Conservation (phyloP, 2,113 vertebrate genomes). For the Triplophysa tibetana region DNA sequence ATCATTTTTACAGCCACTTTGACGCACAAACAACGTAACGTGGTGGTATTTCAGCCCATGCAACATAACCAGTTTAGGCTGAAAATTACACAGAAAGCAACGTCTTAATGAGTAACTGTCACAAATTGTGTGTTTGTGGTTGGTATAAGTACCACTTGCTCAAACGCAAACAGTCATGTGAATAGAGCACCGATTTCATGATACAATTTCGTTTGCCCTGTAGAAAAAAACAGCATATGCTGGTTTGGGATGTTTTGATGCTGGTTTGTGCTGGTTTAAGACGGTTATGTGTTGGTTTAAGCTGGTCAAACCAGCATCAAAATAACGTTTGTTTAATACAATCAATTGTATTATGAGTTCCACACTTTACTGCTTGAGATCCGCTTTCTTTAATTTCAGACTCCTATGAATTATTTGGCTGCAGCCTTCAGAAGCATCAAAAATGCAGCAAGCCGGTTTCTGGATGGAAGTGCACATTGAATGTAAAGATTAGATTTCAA, state of each 20-base stretch:
- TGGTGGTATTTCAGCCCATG: slow-evolving; percentile 2
- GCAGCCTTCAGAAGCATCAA: slow-evolving; percentile 74
- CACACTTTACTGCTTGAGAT: slow-evolving; percentile 55
- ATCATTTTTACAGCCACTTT: slow-evolving; percentile 1
- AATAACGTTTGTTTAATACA: slow-evolving; percentile 59
- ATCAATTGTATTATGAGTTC: slow-evolving; percentile 66
- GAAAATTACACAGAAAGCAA: slow-evolving; percentile 8
- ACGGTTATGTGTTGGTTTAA: too few relatives aligned
- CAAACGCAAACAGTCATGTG: neutral
- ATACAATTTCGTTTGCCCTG: neutral
- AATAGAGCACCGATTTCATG: neutral
- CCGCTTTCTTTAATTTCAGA: slow-evolving; percentile 63
- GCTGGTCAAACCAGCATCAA: too few relatives aligned
- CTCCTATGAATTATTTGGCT: slow-evolving; percentile 75
- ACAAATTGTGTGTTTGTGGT: neutral
- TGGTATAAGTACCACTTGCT: neutral
- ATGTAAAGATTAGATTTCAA: slow-evolving; percentile 71
- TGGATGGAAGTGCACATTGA: slow-evolving; percentile 69
- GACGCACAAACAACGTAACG: slow-evolving; percentile 2
- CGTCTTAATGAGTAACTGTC: neutral
- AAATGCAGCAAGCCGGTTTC: slow-evolving; percentile 75
- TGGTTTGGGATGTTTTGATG: too few relatives aligned
- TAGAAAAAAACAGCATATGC: too few relatives aligned
- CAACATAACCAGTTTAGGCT: too few relatives aligned
- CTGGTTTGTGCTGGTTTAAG: too few relatives aligned